Evolutionary conservation across 2,888 invertebrate genomes (phyloP).

Genomic region (Ectropis crepuscularia): DNA sequence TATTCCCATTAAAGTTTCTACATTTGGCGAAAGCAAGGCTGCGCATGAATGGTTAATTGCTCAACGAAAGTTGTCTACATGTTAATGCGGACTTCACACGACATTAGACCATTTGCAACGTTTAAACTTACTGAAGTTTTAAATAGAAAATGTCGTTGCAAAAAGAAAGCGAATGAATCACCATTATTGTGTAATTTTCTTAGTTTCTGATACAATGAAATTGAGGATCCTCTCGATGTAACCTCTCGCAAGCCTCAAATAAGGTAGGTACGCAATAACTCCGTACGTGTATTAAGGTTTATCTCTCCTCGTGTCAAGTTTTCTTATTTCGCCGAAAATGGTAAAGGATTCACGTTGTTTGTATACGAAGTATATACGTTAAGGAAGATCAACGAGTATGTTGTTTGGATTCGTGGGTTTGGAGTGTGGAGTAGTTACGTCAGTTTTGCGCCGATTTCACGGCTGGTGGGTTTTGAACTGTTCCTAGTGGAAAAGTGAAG

Average conservation of each 20-base stretch:
- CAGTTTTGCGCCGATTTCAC: constrained; percentile 81
- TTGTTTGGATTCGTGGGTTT: constrained; percentile 38
- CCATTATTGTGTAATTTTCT: constrained; percentile 24
- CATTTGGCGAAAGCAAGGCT: constrained; percentile 63
- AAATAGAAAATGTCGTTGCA: constrained; percentile 31
- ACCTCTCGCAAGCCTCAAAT: constrained; percentile 6
- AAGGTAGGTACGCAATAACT: background rate
- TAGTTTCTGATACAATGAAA: constrained; percentile 2
- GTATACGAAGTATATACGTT: constrained; percentile 3
- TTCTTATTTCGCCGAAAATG: constrained; percentile 2
- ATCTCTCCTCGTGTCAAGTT: background rate
- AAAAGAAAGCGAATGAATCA: constrained; percentile 37
- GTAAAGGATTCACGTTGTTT: constrained; percentile 12
- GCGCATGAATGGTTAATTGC: constrained; percentile 65
- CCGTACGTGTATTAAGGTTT: constrained; percentile 4
- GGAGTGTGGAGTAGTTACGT: constrained; percentile 62
- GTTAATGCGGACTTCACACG: constrained; percentile 61
- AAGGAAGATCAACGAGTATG: constrained; percentile 9
- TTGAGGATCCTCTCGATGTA: constrained; percentile 11
- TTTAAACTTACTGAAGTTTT: constrained; percentile 41
- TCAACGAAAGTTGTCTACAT: constrained; percentile 56
- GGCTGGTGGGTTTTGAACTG: constrained; percentile 71
- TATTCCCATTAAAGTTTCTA: constrained; percentile 50
- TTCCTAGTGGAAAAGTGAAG: constrained; percentile 82
- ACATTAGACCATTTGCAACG: constrained; percentile 53